These are phyloP conservation scores for Papilio demoleus DNA, from an alignment of 2,888 invertebrate genomes.

Conservation along the genomic window DNA sequence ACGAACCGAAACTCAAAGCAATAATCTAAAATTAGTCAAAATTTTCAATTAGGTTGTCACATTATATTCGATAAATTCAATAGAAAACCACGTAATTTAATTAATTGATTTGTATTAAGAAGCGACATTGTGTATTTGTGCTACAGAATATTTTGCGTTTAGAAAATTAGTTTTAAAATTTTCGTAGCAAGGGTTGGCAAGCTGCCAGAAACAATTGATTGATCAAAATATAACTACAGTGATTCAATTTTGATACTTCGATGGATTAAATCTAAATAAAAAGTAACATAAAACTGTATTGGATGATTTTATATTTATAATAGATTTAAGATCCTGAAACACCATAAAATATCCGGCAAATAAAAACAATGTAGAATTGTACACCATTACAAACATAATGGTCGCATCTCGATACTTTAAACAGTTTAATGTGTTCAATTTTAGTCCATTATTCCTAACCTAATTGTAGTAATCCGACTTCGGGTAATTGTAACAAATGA, in stretches of 20 bases:
- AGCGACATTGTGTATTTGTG: not conserved
- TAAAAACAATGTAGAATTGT: too few species aligned
- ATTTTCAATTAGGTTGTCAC: not conserved
- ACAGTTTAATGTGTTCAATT: not conserved
- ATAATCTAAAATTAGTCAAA: too few species aligned
- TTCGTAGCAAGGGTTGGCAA: not conserved
- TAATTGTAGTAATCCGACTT: not conserved
- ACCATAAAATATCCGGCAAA: too few species aligned
- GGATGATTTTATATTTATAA: too few species aligned
- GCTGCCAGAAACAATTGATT: slow-evolving; percentile 21
- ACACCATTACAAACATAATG: too few species aligned
- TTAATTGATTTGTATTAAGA: not conserved
- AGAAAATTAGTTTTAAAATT: slow-evolving; percentile 12
- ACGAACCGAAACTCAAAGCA: too few species aligned
- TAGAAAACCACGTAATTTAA: too few species aligned
- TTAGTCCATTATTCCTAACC: not conserved
- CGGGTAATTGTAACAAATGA: slow-evolving; percentile 13
- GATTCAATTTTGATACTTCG: slow-evolving; percentile 1
- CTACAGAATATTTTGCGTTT: not conserved
- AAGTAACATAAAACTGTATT: too few species aligned
- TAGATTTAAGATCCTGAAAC: too few species aligned
- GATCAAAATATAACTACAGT: not conserved
- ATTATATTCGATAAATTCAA: too few species aligned
- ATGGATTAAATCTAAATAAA: not conserved
- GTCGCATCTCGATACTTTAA: too few species aligned